Evolutionary conservation across 2,888 invertebrate genomes (phyloP), one percentile per base, ranked within the genome.

Genomic region (Trisateles emortualis): DNA sequence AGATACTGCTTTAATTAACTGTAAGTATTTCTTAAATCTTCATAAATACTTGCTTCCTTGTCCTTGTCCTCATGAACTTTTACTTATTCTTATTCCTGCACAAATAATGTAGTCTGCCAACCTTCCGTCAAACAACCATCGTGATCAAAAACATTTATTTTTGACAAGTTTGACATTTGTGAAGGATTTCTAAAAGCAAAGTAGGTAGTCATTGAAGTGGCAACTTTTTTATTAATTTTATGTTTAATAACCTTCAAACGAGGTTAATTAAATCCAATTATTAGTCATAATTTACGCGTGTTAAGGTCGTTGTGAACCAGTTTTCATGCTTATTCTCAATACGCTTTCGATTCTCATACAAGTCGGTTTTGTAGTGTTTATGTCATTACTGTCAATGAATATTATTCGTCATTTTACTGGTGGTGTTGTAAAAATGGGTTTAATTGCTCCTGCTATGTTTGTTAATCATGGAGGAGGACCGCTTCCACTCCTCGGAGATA

Each of bases 381-480:
- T 92, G 83, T 85, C 90, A 50, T 73, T 92, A 32, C 43, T 92
- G 57, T 91, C 90, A 59, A 90, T 91, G 90, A 92, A 92, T 64
- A 83, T 92, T 61, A 74, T 92, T 55, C 78, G 85, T 50, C 79
- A 87, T 64, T 89, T 92, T 48, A 81, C 82, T 61, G 76, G 84
- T 59, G 71, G 75, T 60, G 73, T 76, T 47, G 76, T 73, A 53
- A 90, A 81, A 75, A 92, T 91, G 90, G 79, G 77, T 68, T 60
- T 82, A 3, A 30, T 90, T n/a, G 92, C 91, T 40, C 92, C 92
- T 39, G 88, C 92, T 9, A 41, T 92, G 24, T 92, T 92, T 47
- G 90, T 92, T 1, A 92, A 92, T 61, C 92, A 92, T 51, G 92
- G 92, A 9, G 92, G 92, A 56, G 92, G 92, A 3, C 92, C 92